A percentile compares a stretch with the other conserved stretches of the same genome.
phyloP scores from a whole-genome alignment of 2,888 invertebrate species.

The Tipula vernalis region DNA sequence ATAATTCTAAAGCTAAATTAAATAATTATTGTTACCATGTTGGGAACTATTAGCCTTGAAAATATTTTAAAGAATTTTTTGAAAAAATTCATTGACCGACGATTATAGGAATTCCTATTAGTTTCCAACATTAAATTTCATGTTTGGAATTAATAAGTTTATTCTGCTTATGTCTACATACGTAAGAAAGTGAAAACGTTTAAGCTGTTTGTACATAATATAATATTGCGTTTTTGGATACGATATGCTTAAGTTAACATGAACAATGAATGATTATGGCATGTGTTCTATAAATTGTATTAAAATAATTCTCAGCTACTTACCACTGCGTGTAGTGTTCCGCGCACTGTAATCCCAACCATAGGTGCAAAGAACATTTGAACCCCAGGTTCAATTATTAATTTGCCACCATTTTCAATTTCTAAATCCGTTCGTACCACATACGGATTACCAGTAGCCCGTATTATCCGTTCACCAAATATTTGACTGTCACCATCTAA shows the following conservation, averaged over 20 bases:
- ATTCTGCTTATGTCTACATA: neutral
- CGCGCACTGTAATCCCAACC: slow-evolving; percentile 85
- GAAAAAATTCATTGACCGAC: neutral
- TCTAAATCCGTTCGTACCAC: slow-evolving; percentile 66
- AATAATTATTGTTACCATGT: neutral
- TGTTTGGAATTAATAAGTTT: neutral
- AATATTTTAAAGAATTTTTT: neutral
- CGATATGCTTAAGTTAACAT: neutral
- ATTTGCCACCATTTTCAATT: slow-evolving; percentile 62
- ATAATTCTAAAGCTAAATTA: neutral
- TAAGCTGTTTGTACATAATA: neutral
- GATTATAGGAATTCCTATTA: neutral
- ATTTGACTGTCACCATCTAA: slow-evolving; percentile 29
- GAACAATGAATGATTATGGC: neutral
- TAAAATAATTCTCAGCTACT: slow-evolving; percentile 32
- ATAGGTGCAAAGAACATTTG: slow-evolving; percentile 82
- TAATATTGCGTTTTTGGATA: neutral
- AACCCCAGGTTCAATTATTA: slow-evolving; percentile 83
- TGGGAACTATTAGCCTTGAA: neutral
- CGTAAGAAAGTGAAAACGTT: neutral
- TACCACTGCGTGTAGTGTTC: slow-evolving; percentile 81
- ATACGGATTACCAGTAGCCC: slow-evolving; percentile 52
- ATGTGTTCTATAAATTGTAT: neutral
- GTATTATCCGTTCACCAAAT: slow-evolving; percentile 29
- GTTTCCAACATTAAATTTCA: neutral